phyloP scores from a whole-genome alignment of 2,888 invertebrate species.

The Stramonita haemastoma region DNA sequence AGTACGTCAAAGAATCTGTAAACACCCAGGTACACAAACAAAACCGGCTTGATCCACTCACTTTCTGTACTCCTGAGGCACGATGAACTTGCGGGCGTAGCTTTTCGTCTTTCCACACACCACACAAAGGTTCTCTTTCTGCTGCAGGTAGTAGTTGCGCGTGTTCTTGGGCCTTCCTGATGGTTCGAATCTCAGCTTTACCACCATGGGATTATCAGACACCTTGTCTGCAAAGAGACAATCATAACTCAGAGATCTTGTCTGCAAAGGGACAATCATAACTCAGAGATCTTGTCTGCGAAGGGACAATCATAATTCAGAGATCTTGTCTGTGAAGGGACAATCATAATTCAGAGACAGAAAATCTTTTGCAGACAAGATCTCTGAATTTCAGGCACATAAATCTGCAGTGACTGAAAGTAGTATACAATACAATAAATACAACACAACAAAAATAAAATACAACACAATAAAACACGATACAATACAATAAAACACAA shows the following conservation, averaged over 20 bases:
- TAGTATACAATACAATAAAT: too few species aligned
- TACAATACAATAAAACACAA: too few species aligned
- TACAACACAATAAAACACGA: too few species aligned
- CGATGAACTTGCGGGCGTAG: conserved; percentile 87
- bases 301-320: too few species aligned
- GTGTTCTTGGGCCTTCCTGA: conserved; percentile 84
- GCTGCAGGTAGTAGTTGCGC: conserved; percentile 84
- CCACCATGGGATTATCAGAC: conserved; percentile 82
- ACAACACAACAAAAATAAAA: too few species aligned
- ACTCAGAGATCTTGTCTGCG: too few species aligned
- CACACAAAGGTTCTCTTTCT: conserved; percentile 87
- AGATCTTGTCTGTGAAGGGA: too few species aligned
- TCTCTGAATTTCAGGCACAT: too few species aligned
- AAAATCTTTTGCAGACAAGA: too few species aligned
- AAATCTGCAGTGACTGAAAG: too few species aligned
- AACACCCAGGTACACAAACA: too few species aligned
- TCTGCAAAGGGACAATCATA: neutral
- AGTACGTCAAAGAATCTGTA: too few species aligned
- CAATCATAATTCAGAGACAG: neutral
- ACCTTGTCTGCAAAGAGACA: conserved; percentile 75
- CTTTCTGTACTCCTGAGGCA: conserved; percentile 89
- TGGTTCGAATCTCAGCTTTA: conserved; percentile 87
- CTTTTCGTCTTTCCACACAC: conserved; percentile 86
- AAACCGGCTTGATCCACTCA: conserved; percentile 59
- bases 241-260: neutral